Evolutionary conservation across 2,797 vertebrate genomes (phyloP), one percentile per base, ranked within the genome.

Genomic region (Tarsius wallacei): DNA sequence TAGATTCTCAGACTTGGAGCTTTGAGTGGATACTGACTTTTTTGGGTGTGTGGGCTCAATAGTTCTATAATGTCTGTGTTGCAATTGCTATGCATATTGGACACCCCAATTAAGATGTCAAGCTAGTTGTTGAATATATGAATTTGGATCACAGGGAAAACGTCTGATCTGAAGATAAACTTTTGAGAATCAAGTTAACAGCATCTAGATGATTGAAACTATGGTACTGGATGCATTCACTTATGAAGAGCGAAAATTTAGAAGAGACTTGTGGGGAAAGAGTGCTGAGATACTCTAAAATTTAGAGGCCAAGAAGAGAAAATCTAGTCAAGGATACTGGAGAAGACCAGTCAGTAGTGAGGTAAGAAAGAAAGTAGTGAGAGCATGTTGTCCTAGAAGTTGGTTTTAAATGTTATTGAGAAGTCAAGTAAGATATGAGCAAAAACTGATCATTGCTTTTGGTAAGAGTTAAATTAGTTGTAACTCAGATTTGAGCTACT

Each of bases 281-380:
- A 61, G 16, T 53, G 26, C 5, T 31, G 66, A 57, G 59, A 21
- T 8, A 26, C 49, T 53, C 11, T 66, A 64, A 74, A 28, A 90
- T 81, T 76, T 76, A 70, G 17, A 93, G n/a, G 59, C 33, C 49
- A 63, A 24, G 77, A 66, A 87, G n/a, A 85, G 66, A 93, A 82
- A n/a, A 61, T 33, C 1, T 6, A 53, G 21, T 42, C 15, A 36
- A 12, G 2, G 4, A 88, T 22, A 80, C 14, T 90, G 51, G 42
- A 70, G 22, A 91, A 81, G 42, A 78, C 10, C 11, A 57, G 26
- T 81, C 14, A 55, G 61, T 70, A 70, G 83, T 66, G 19, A 80
- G 42, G 15, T 70, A 64, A 36, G 47, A 82, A 42, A 42, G 83
- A 71, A 80, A 73, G 31, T 19, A 74, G 57, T 26, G 24, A 80